Evolutionary conservation across 1,140 invertebrate genomes (phyloP).

Genomic region (honey bee (Apis mellifera)): Amel_HAv3.1 CM009931.2:24826001-24826500

Average conservation of each 20-base stretch:
- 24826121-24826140: neutral
- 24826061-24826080: no score
- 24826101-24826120: no score
- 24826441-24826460: conserved; percentile 66
- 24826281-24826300: conserved; percentile 72
- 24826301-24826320: conserved; percentile 74
- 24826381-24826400: conserved; percentile 78
- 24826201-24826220: conserved; percentile 78
- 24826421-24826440: conserved; percentile 75
- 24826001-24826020: no score
- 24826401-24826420: conserved; percentile 76
- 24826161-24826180: conserved; percentile 78
- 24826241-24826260: conserved; percentile 76
- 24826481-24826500: conserved; percentile 62
- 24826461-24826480: conserved; percentile 52
- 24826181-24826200: conserved; percentile 80
- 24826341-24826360: conserved; percentile 74
- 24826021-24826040: no score
- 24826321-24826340: conserved; percentile 75
- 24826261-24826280: conserved; percentile 77
- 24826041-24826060: no score
- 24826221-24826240: conserved; percentile 76
- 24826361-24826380: conserved; percentile 75
- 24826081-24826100: neutral
- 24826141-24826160: conserved; percentile 67